These are phyloP conservation scores for Lepeophtheirus nordmannii DNA, from an alignment of 2,888 invertebrate genomes.

Conservation along the genomic window DNA sequence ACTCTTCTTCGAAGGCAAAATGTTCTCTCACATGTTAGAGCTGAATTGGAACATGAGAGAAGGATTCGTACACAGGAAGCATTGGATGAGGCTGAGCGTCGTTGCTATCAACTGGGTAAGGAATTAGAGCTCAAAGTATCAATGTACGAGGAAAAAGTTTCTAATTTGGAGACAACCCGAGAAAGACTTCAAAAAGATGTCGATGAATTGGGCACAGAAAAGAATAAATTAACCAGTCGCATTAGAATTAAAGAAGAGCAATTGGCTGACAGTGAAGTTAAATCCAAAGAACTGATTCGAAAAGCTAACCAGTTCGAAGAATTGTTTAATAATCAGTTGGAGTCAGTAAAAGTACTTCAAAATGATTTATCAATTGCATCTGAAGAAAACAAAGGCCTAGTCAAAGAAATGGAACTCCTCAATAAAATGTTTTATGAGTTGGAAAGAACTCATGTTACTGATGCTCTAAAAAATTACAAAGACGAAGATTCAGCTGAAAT, in stretches of 20 bases:
- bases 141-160: neutral
- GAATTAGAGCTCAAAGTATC: neutral
- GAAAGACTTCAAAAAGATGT: neutral
- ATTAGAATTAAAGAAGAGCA: neutral
- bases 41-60: constrained; percentile 5
- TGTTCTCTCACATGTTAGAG: neutral
- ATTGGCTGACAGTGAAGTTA: neutral
- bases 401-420: constrained; percentile 20
- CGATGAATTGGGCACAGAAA: neutral
- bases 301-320: constrained; percentile 9
- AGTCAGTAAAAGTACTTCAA: neutral
- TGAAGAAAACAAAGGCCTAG: constrained; percentile 14
- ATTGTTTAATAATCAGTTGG: constrained; percentile 15
- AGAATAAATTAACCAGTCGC: neutral
- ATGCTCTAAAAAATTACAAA: constrained; percentile 2
- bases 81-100: neutral
- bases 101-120: neutral
- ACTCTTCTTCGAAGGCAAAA: neutral
- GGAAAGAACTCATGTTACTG: constrained; percentile 10
- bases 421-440: constrained; percentile 17
- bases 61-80: constrained; percentile 1
- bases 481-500: neutral
- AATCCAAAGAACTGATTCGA: neutral
- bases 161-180: neutral
- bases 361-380: neutral